Conservation (phyloP, 2,113 vertebrate species). For the Irena cyanogastra region DNA sequence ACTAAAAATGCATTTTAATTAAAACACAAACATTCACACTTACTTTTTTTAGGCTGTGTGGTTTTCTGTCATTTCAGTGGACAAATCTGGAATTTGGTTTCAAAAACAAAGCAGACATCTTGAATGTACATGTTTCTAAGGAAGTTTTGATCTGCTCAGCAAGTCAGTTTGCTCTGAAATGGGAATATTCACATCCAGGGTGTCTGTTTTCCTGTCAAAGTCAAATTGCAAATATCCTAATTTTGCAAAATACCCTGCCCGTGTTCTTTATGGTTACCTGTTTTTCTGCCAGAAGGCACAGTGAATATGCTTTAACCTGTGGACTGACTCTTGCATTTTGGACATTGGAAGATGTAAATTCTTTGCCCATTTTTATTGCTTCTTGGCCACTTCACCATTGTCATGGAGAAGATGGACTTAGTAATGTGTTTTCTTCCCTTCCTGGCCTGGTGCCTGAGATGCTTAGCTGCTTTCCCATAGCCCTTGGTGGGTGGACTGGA, state of each 20-base stretch:
- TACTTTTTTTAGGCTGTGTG: background rate
- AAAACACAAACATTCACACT: background rate
- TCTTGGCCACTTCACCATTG: background rate
- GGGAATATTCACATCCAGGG: background rate
- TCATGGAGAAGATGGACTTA: background rate
- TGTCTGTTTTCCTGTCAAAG: background rate
- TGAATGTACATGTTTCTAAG: background rate
- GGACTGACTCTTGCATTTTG: background rate
- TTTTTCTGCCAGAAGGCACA: background rate
- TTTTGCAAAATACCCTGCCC: background rate
- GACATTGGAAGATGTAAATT: background rate
- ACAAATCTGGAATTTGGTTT: background rate
- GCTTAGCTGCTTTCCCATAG: background rate
- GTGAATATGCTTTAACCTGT: background rate
- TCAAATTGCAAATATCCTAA: background rate
- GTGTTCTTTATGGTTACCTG: background rate
- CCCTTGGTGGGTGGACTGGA: background rate
- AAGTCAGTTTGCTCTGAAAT: background rate
- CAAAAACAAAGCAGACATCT: background rate
- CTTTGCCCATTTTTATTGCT: background rate
- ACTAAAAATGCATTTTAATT: background rate
- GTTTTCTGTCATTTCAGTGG: background rate
- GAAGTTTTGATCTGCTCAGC: background rate
- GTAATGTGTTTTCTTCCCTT: background rate
- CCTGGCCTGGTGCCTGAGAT: background rate